Conservation (phyloP, 2,113 vertebrate species). For the Calyptommatus sinebrachiatus region DNA sequence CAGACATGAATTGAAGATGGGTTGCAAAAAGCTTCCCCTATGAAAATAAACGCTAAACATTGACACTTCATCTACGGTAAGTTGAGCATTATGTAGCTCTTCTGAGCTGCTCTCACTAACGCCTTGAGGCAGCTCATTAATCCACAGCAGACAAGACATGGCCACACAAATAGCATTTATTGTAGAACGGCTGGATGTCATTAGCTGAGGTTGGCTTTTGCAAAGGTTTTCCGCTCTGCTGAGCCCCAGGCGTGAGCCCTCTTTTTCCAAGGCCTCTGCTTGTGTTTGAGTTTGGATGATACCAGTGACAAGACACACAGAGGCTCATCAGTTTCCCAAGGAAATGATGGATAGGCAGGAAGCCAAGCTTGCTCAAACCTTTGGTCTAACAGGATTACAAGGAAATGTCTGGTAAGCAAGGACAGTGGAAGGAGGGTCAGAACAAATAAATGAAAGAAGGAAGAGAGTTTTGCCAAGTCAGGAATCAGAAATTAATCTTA, state of each 20-base stretch:
- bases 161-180: constrained; percentile 67
- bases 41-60: background rate
- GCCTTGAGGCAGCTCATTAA: constrained; percentile 61
- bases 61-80: background rate
- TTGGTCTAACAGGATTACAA: constrained; percentile 16
- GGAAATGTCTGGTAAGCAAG: constrained; percentile 17
- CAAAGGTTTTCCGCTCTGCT: constrained; percentile 58
- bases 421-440: constrained; percentile 28
- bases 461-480: background rate
- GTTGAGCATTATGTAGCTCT: constrained; percentile 23
- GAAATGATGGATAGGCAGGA: constrained; percentile 38
- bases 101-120: constrained; percentile 39
- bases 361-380: constrained; percentile 23
- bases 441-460: constrained; percentile 19
- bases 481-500: constrained; percentile 53
- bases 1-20: background rate
- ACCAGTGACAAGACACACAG: constrained; percentile 12
- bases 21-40: background rate
- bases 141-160: constrained; percentile 39
- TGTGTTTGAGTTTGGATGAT: constrained; percentile 30
- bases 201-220: constrained; percentile 57
- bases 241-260: constrained; percentile 51
- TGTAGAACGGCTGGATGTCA: constrained; percentile 65
- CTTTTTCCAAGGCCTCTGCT: constrained; percentile 39
- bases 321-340: background rate